Evolutionary conservation across 1,140 invertebrate species (phyloP).

Genomic region (Antheraea mylitta): DNA sequence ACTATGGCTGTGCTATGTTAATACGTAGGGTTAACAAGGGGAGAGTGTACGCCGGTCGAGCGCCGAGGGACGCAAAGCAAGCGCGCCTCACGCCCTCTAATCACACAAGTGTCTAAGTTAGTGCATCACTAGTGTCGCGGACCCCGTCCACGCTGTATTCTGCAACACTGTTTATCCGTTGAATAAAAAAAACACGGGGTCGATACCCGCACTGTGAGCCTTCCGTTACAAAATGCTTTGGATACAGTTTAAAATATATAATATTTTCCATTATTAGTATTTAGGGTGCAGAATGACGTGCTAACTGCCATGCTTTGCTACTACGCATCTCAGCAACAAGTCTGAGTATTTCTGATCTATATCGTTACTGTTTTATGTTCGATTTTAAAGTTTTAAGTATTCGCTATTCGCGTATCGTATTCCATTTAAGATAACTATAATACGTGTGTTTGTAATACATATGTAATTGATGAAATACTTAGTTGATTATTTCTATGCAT

Average conservation of each 20-base stretch:
- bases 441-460: slow-evolving; percentile 58
- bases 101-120: slow-evolving; percentile 33
- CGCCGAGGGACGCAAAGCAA: slow-evolving; percentile 43
- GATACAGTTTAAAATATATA: slow-evolving; percentile 54
- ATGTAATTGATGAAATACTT: slow-evolving; percentile 6
- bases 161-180: not conserved
- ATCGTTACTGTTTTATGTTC: slow-evolving; percentile 45
- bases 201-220: slow-evolving; percentile 12
- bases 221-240: slow-evolving; percentile 49
- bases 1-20: slow-evolving; percentile 72
- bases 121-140: slow-evolving; percentile 27
- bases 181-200: slow-evolving; percentile 12
- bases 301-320: slow-evolving; percentile 69
- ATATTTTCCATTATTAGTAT: slow-evolving; percentile 67
- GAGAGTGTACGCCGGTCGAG: slow-evolving; percentile 38
- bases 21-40: slow-evolving; percentile 58
- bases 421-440: slow-evolving; percentile 68
- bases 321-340: slow-evolving; percentile 62
- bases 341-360: slow-evolving; percentile 52
- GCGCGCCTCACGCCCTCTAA: slow-evolving; percentile 24
- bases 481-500: slow-evolving; percentile 58
- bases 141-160: slow-evolving; percentile 13
- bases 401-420: slow-evolving; percentile 62
- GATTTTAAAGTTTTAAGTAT: slow-evolving; percentile 48
- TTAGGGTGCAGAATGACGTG: slow-evolving; percentile 73